A percentile compares a stretch with the other conserved stretches of the same genome.
phyloP scores from a whole-genome alignment of 2,797 vertebrate species.

The Oreochromis mossambicus region DNA sequence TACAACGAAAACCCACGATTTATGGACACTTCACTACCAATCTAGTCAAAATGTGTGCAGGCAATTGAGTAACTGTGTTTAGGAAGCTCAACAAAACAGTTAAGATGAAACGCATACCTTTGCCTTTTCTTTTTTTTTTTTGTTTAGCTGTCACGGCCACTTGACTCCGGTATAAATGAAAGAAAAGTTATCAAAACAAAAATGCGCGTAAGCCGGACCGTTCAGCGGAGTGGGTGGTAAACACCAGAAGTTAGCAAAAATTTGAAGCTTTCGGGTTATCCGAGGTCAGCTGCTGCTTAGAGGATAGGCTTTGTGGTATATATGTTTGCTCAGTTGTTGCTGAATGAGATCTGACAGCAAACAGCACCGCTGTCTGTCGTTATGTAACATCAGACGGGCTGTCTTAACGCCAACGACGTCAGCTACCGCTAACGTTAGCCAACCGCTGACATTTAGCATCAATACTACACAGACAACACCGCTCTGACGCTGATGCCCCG shows the following conservation, averaged over 20 bases:
- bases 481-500: not conserved
- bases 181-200: not conserved
- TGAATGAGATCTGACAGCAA: not conserved
- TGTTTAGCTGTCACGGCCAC: not conserved
- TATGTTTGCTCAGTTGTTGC: not conserved
- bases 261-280: not conserved
- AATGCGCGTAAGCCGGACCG: not conserved
- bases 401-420: slow-evolving; percentile 25
- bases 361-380: slow-evolving; percentile 7
- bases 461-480: not conserved
- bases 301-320: not conserved
- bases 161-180: not conserved
- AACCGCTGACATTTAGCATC: not conserved
- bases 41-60: not conserved
- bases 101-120: not conserved
- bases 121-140: not conserved
- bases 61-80: not conserved
- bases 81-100: not conserved
- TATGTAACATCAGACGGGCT: slow-evolving; percentile 46
- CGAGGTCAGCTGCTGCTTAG: not conserved
- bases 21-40: not conserved
- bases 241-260: not conserved
- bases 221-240: not conserved
- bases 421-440: slow-evolving; percentile 11
- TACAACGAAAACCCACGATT: not conserved